Base-by-base conservation (phyloP, 2,888 invertebrate genomes). In the Strigamia maritima region DNA sequence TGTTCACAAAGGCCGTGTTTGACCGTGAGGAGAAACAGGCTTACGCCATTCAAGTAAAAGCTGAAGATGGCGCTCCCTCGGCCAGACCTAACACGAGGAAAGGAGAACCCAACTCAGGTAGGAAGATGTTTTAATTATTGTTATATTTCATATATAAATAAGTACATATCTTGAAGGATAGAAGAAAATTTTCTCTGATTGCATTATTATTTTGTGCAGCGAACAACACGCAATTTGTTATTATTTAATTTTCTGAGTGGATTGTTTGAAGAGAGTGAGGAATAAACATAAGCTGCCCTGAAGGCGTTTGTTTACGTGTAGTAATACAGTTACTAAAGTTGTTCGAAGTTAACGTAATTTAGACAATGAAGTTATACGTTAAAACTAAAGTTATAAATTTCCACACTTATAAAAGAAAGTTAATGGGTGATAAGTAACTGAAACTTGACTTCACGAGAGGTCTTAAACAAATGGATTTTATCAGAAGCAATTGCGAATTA, bases 31-130 rank as follows among this genome's bases (percentile, higher is more conserved):
- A 83, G 80, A 96, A 96, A 89, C 96, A 97, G 86, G 96, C 97
- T 80, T 98, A 98, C 88, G 98, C 98, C 49, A 88, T 99, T 85
- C 97, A 97, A 86, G 97, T 99, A 83, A 95, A 96, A 86, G 98
- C 98, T 0, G 89, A 96, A 80, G 99, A 99, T 86, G 97, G 97
- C 78, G 95, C 95, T 79, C 93, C 95, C n/a, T 98, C 98, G 16
- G 97, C 95, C 79, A 90, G 97, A 82, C 97, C 97, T 70, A 96
- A 97, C 80, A 84, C 84, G 86, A 94, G 94, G 85, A 93, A 94
- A 85, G 93, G 94, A 87, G 93, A 94, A 85, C 96, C 97, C 74
- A 98, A 98, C 90, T 95, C 96, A 90, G 97, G 97, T 96, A 80
- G 75, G 81, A 77, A 38, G 14, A 16, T 40, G 16, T 35, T 31